phyloP scores from a whole-genome alignment of 2,797 vertebrate species.

The Rhinichthys osculus region DNA sequence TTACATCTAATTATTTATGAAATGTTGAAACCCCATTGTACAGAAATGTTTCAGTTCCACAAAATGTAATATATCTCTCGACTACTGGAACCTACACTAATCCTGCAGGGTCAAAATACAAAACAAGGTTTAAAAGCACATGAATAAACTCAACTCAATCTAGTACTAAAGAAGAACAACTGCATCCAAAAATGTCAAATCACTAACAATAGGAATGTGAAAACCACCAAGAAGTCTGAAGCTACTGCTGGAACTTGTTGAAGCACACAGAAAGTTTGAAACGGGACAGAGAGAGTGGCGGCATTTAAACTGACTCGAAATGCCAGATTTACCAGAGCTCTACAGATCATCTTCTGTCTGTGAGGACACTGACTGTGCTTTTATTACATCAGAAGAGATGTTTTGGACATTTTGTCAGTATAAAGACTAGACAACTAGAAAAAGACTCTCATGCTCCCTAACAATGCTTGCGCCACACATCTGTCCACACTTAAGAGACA shows the following conservation, averaged over 20 bases:
- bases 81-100: background rate
- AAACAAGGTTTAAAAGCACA: background rate
- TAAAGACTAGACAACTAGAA: slow-evolving; percentile 53
- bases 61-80: background rate
- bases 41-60: background rate
- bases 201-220: slow-evolving; percentile 16
- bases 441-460: slow-evolving; percentile 52
- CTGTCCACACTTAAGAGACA: slow-evolving; percentile 66
- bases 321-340: slow-evolving; percentile 3
- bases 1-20: slow-evolving; percentile 37
- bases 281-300: slow-evolving; percentile 23
- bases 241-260: slow-evolving; percentile 23
- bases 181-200: slow-evolving; percentile 6
- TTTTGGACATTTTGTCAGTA: slow-evolving; percentile 48
- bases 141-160: background rate
- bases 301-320: slow-evolving; percentile 35
- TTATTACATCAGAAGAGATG: slow-evolving; percentile 31
- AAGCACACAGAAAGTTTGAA: background rate
- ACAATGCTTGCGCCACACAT: slow-evolving; percentile 65
- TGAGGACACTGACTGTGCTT: slow-evolving; percentile 15
- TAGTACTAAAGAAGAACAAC: background rate
- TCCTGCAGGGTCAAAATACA: background rate
- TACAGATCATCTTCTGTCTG: slow-evolving; percentile 14
- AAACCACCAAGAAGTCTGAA: slow-evolving; percentile 8
- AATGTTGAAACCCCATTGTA: slow-evolving; percentile 11